Conservation (phyloP, 2,797 vertebrate genomes). For the Pantherophis alleghaniensis region DNA sequence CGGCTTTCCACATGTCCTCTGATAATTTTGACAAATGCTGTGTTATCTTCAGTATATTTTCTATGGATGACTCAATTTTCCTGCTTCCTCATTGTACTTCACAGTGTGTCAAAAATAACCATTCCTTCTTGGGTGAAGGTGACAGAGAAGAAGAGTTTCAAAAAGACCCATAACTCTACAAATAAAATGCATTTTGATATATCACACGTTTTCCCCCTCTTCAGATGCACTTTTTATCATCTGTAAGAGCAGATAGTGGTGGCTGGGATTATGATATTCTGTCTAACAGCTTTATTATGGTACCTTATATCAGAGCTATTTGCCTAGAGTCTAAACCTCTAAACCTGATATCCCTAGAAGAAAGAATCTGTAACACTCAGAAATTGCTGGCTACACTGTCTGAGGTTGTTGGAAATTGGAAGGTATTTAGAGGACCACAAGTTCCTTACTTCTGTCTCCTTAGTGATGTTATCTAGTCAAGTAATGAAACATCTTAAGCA, state of each 20-base stretch:
- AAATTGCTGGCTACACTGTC: background rate
- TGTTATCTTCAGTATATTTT: slow-evolving; percentile 12
- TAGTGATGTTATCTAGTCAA: background rate
- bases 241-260: background rate
- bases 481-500: background rate
- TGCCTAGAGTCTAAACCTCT: background rate
- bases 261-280: background rate
- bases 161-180: background rate
- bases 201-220: background rate
- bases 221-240: slow-evolving; percentile 14
- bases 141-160: slow-evolving; percentile 13
- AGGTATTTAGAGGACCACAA: background rate
- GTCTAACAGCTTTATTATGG: background rate
- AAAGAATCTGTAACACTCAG: background rate
- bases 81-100: slow-evolving; percentile 24
- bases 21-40: slow-evolving; percentile 21
- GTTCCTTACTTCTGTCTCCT: background rate
- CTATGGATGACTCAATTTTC: slow-evolving; percentile 14
- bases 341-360: background rate
- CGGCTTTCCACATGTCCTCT: background rate
- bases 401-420: background rate
- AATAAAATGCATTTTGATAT: slow-evolving; percentile 10
- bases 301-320: background rate
- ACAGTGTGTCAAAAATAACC: slow-evolving; percentile 7
- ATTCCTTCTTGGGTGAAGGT: background rate